Evolutionary conservation across 2,113 vertebrate genomes (phyloP), one percentile per base, ranked within the genome.

Genomic region (Bolborhynchus lineola): DNA sequence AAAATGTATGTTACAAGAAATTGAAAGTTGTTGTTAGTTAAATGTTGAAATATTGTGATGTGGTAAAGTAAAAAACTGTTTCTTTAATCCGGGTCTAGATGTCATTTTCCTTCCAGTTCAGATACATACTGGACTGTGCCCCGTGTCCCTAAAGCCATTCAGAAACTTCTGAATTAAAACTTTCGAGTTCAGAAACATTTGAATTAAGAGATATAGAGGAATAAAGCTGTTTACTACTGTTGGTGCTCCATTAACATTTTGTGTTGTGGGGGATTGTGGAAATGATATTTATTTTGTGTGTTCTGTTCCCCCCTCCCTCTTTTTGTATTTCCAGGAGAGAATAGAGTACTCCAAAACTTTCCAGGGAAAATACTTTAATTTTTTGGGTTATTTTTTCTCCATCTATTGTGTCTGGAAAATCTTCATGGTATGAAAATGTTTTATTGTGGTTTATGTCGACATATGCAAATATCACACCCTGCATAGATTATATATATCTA

Each of bases 351-450:
- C 99, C 21, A 99, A 98, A 98, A 99, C 99, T 83, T 99, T 99
- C 97, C 99, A 99, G 94, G 99, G 99, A 57, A 99, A 99, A 97
- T 99, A 99, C 95, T 99, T 99, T 26, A 99, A 99, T 97, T 99
- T 99, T 95, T 95, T 99, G 72, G 99, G 99, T 62, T 99, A 99
- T 92, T 99, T 99, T 98, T 99, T 99, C 97, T 99, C 99, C 86
- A 99, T 99, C 95, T 99, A 99, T 84, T 99, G 99, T 95, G 99
- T 99, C 92, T 99, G 99, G 99, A 99, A 99, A 97, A 99, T 99
- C 89, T 99, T 99, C 93, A 99, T 99, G 99, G 99, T 99, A 98
- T 95, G 98, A 98, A 94, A 86, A 44, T 29, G 4, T 62, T 63
- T 68, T 63, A 23, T 12, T 77, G 16, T 2, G 4, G 86, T 93